Percentiles rank a stretch among this genome's conserved stretches.
Evolutionary conservation across 2,113 vertebrate species (phyloP).

Genomic region (Pristiophorus japonicus): DNA sequence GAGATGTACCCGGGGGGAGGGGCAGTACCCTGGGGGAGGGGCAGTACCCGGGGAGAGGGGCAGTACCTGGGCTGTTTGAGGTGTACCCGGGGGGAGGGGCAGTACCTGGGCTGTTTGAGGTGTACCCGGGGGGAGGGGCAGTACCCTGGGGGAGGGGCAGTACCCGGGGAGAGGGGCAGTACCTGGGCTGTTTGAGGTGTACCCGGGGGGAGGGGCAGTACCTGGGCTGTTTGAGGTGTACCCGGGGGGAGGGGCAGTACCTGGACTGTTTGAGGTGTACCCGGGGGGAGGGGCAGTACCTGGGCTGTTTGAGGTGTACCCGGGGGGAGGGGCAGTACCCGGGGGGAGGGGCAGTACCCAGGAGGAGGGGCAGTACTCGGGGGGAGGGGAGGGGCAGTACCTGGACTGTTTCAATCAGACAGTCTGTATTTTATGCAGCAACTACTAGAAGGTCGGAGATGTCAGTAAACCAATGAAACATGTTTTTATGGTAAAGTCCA

Average conservation of each 20-base stretch:
- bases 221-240: too few relatives aligned
- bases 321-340: too few relatives aligned
- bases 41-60: too few relatives aligned
- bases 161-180: too few relatives aligned
- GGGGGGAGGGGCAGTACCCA: neutral
- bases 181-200: neutral
- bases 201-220: neutral
- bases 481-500: neutral
- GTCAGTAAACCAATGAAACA: neutral
- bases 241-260: neutral
- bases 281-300: too few relatives aligned
- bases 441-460: neutral
- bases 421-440: neutral
- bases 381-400: neutral
- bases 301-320: too few relatives aligned
- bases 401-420: neutral
- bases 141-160: too few relatives aligned
- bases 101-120: neutral
- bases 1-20: too few relatives aligned
- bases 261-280: neutral
- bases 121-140: too few relatives aligned
- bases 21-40: neutral
- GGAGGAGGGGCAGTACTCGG: neutral
- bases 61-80: neutral
- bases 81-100: too few relatives aligned